phyloP scores from a whole-genome alignment of 2,113 vertebrate genomes.

The Tyrannus savana region DNA sequence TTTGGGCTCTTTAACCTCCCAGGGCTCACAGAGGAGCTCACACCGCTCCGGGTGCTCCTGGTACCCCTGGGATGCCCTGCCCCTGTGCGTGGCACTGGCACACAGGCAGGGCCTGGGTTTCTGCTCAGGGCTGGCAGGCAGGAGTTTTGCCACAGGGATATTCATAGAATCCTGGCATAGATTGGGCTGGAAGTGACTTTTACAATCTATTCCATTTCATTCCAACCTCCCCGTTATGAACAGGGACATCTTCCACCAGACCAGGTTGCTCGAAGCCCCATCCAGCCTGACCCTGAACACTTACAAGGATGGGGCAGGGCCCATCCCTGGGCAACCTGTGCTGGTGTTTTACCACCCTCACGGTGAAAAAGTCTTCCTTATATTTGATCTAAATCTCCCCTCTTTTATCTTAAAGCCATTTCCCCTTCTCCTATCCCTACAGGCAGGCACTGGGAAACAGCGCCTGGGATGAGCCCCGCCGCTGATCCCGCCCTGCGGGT shows the following conservation, averaged over 20 bases:
- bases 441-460: neutral
- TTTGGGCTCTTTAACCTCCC: neutral
- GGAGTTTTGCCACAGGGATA: neutral
- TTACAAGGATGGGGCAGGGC: neutral
- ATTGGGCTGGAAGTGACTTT: neutral
- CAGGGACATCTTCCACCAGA: neutral
- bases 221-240: neutral
- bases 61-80: neutral
- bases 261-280: neutral
- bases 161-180: neutral
- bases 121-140: neutral
- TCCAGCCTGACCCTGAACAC: neutral
- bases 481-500: rapidly evolving
- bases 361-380: neutral
- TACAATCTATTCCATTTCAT: neutral
- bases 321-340: neutral
- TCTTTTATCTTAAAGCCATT: neutral
- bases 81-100: neutral
- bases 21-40: neutral
- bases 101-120: neutral
- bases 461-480: rapidly evolving
- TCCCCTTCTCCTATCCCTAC: neutral
- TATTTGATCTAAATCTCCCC: neutral
- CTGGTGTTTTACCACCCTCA: neutral
- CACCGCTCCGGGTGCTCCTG: rapidly evolving